Base-by-base conservation (phyloP, 2,797 vertebrate species). In the Gallinago stenura region DNA sequence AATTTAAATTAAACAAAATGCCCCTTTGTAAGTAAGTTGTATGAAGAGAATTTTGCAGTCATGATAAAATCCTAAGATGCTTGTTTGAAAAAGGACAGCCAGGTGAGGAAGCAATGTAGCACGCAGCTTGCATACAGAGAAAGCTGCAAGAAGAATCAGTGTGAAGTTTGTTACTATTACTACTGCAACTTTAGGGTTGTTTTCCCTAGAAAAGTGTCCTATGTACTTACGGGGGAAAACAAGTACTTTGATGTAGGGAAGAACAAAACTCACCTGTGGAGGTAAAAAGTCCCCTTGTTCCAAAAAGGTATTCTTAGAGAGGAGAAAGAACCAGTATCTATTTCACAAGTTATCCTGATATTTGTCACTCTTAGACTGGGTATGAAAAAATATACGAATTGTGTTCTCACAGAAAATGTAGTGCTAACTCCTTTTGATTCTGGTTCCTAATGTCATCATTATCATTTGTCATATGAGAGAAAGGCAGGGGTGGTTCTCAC, bases 31-130 rank as follows among this genome's bases (percentile, higher is more conserved):
- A 45, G n/a, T 33, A 50, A 41, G 15, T 41, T 35, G 60, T 25
- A 16, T 35, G 15, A 57, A 45, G 21, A 48, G 20, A 30, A 69
- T 54, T 72, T 60, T 83, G 66, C 39, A 50, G 17, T 21, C 4
- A 0, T 19, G 21, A 20, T 61, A 17, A 19, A 58, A 54, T 11
- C 0, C 1, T 28, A 50, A 60, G 45, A 39, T 33, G 11, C 24
- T 8, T 77, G 18, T 22, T 46, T 51, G 50, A 64, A 26, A 57
- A 82, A 45, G 31, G 65, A 22, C 41, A 33, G 46, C 24, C 24
- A 54, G 28, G n/a, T 65, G 24, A 82, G 54, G 33, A 58, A 35
- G 17, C 28, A 13, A 22, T 11, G 20, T 45, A 56, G 21, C 9
- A 11, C 1, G 2, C 25, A 41, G 16, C 43, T 62, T 51, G 14